Base-by-base conservation (phyloP, 2,888 invertebrate species). In the Hyalella azteca region DNA sequence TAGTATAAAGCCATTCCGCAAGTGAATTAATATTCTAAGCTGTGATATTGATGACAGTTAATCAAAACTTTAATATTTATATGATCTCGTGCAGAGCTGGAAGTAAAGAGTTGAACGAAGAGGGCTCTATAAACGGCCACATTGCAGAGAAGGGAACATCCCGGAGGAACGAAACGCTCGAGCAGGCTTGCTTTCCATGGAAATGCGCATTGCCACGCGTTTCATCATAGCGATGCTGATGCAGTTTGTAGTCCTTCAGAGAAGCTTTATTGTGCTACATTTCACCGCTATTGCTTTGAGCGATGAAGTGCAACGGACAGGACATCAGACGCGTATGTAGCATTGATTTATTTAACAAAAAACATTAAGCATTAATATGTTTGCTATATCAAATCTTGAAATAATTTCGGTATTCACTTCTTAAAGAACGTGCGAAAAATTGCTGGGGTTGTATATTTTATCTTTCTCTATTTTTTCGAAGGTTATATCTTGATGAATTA, bases 261-360 rank as follows among this genome's bases (percentile, higher is more conserved):
- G 66, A 66, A 66, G 66, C 66, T 66, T 66, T 66, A 66, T 66
- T 66, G 66, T 36, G 66, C 66, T 66, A 66, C 66, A 66, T 66
- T 66, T 66, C 54, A 36, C 66, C 36, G 36, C 66, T 66, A 66
- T 66, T 66, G 66, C 66, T 32, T n/a, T 5, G 36, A n/a, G 36
- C 66, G 19, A 32, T 66, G 66, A 66, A 66, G 66, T 66, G 36
- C 66, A 36, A 36, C 29, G 66, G 19, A 66, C 66, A n/a, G 19
- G 36, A 66, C 66, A 66, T 19, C 36, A 29, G 66, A 36, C 29
- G 32, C 66, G 36, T 66, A 66, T 66, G 36, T n/a, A 36, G 15
- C 15, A 66, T 66, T 66, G 66, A 66, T 66, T 36, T 66, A 29
- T 66, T 59, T 66, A 29, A 5, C 13, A 9, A 2, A 36, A 39